phyloP scores from a whole-genome alignment of 2,888 invertebrate species.

The Morpho achilles region DNA sequence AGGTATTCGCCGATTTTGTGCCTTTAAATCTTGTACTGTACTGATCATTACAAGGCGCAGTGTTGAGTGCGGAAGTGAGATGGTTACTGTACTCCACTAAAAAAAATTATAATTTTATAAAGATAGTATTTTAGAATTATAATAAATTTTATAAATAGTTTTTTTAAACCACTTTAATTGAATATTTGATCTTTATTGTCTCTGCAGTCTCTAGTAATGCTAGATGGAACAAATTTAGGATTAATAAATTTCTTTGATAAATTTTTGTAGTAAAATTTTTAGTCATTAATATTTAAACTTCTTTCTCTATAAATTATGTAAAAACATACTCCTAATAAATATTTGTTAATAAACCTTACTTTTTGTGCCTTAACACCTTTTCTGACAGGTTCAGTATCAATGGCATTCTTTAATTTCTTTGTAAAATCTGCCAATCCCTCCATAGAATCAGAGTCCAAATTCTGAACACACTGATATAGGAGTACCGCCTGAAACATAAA shows the following conservation, averaged over 20 bases:
- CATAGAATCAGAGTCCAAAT: constrained; percentile 85
- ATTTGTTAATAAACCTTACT: constrained; percentile 59
- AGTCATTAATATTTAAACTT: too few species aligned
- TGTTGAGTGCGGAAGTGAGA: constrained; percentile 88
- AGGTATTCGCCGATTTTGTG: constrained; percentile 89
- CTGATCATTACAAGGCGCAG: constrained; percentile 89
- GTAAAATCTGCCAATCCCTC: constrained; percentile 89
- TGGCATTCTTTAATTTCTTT: constrained; percentile 87
- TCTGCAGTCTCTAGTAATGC: too few species aligned
- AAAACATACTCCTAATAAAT: too few species aligned
- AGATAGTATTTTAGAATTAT: too few species aligned
- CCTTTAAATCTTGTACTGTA: constrained; percentile 89
- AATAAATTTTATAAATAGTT: too few species aligned
- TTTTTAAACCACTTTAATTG: too few species aligned
- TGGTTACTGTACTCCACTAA: constrained; percentile 94
- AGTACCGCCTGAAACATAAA: constrained; percentile 82
- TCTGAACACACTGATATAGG: constrained; percentile 88
- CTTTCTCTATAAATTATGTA: too few species aligned
- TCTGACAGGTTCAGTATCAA: constrained; percentile 85
- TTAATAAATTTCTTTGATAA: too few species aligned
- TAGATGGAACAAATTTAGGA: too few species aligned
- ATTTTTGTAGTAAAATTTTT: too few species aligned
- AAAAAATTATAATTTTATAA: constrained; percentile 33
- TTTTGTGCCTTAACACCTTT: constrained; percentile 95
- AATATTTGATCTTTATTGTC: too few species aligned